Evolutionary conservation across 2,113 vertebrate species (phyloP).

Genomic region (Amblyornis subalaris): DNA sequence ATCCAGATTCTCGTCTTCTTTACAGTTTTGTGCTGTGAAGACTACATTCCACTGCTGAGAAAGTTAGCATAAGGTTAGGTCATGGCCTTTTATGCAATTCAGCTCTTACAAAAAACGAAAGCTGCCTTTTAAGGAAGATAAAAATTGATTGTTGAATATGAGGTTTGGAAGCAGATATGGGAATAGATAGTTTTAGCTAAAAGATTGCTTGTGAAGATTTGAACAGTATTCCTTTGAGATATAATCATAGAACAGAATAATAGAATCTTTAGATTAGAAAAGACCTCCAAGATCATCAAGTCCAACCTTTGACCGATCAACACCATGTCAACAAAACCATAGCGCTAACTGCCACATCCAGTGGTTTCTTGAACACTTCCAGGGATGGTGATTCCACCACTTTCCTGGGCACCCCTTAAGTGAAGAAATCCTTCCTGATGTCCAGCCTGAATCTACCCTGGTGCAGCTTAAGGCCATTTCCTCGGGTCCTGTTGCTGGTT

Average conservation of each 20-base stretch:
- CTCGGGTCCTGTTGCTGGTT: not conserved
- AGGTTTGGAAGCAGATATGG: not conserved
- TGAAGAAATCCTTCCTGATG: not conserved
- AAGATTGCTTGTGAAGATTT: not conserved
- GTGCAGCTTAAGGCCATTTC: not conserved
- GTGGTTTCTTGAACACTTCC: not conserved
- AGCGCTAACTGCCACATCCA: not conserved
- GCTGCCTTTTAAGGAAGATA: not conserved
- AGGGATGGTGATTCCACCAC: not conserved
- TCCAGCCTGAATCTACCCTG: fast-evolving
- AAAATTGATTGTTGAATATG: not conserved
- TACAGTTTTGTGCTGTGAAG: not conserved
- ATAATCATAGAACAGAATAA: not conserved
- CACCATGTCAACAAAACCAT: not conserved
- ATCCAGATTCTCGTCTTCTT: not conserved
- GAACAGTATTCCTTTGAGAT: not conserved
- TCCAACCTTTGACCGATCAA: not conserved
- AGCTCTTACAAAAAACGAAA: not conserved
- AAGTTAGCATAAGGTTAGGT: not conserved
- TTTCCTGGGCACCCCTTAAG: not conserved
- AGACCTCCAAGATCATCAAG: not conserved
- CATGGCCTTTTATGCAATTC: not conserved
- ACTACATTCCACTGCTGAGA: not conserved
- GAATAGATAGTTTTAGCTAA: not conserved
- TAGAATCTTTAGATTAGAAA: not conserved